Evolutionary conservation across 2,888 invertebrate species (phyloP).

Genomic region (Rhamnusium bicolor): DNA sequence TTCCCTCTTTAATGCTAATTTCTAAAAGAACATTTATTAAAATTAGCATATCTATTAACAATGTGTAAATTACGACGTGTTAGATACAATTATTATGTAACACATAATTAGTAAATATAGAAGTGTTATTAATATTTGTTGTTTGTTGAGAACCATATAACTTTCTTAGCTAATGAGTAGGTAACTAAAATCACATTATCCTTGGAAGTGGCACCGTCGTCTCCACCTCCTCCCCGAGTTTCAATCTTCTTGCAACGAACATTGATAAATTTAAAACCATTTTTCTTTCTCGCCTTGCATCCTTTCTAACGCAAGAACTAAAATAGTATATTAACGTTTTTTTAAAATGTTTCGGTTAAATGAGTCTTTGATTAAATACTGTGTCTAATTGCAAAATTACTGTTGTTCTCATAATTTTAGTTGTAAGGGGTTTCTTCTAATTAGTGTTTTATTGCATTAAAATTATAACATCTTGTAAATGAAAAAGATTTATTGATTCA

Average conservation of each 20-base stretch:
- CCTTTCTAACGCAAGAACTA: conserved; percentile 68
- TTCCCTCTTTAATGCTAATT: no score
- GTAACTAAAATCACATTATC: conserved; percentile 69
- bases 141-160: conserved; percentile 45
- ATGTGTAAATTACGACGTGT: background rate
- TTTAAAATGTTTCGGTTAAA: conserved; percentile 59
- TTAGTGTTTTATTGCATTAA: background rate
- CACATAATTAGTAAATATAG: conserved; percentile 34
- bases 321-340: conserved; percentile 59
- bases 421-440: conserved; percentile 6
- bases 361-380: conserved; percentile 64
- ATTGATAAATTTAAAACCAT: conserved; percentile 74
- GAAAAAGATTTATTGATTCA: background rate
- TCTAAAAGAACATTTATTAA: background rate
- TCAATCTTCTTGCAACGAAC: conserved; percentile 70
- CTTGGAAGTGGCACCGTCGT: conserved; percentile 58
- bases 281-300: conserved; percentile 72
- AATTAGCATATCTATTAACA: background rate
- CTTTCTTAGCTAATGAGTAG: conserved; percentile 65
- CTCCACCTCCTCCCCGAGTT: conserved; percentile 64
- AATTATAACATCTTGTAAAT: background rate
- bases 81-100: background rate
- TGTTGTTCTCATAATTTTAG: background rate
- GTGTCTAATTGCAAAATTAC: conserved; percentile 61
- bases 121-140: conserved; percentile 37